These are phyloP conservation scores for human DNA, from an alignment of 2,113 vertebrate genomes.

Conservation along the genomic window DNA sequence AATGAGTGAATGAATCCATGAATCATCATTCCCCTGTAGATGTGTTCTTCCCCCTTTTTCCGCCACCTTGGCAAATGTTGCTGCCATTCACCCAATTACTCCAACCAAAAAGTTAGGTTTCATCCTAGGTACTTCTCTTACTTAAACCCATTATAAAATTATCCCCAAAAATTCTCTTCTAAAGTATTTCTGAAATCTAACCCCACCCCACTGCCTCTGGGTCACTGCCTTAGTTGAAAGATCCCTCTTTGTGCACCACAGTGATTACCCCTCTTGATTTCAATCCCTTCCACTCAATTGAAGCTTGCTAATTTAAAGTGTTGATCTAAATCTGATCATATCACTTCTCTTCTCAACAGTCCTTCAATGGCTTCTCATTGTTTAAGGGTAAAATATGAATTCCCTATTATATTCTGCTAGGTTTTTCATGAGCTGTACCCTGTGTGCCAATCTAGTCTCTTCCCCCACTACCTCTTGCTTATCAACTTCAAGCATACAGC, in stretches of 20 bases:
- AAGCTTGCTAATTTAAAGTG: background rate
- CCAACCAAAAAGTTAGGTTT: background rate
- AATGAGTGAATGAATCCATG: background rate
- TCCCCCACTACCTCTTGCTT: background rate
- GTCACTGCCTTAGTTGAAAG: background rate
- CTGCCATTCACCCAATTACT: background rate
- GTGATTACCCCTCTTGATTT: background rate
- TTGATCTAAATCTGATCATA: background rate
- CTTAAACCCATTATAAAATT: background rate
- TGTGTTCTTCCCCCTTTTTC: background rate
- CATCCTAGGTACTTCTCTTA: background rate
- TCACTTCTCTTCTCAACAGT: background rate
- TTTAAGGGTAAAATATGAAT: background rate
- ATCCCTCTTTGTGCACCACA: background rate
- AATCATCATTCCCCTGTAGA: background rate
- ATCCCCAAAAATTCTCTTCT: background rate
- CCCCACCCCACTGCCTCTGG: background rate
- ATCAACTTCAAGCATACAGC: background rate
- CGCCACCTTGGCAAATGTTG: background rate
- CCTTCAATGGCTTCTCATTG: background rate
- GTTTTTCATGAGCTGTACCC: background rate
- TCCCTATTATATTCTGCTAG: background rate
- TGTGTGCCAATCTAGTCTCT: background rate
- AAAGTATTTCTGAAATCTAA: background rate
- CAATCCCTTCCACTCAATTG: rapidly evolving